Evolutionary conservation across 2,113 vertebrate genomes (phyloP).

Genomic region (Eleginops maclovinus): DNA sequence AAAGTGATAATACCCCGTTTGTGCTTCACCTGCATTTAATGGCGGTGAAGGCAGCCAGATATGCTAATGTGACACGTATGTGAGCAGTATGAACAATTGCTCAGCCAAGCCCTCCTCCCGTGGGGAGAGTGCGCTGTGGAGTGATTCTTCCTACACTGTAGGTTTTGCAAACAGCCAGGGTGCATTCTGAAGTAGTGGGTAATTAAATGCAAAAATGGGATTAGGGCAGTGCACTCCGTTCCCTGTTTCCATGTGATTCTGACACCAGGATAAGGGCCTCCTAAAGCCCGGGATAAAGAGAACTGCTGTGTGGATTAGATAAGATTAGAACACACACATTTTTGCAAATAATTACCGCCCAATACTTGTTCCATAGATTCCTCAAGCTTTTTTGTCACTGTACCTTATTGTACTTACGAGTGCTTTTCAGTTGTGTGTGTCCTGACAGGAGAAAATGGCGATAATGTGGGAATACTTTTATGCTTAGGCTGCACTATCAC

Average conservation of each 20-base stretch:
- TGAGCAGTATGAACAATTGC: slow-evolving; percentile 68
- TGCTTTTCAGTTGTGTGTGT: slow-evolving; percentile 18
- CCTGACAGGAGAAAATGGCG: slow-evolving; percentile 26
- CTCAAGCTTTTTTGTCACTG: slow-evolving; percentile 3
- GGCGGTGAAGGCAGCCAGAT: slow-evolving; percentile 73
- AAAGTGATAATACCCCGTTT: slow-evolving; percentile 70
- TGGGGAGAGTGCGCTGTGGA: slow-evolving; percentile 43
- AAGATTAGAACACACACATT: slow-evolving; percentile 53
- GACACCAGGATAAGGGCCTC: slow-evolving; percentile 31
- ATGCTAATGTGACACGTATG: slow-evolving; percentile 73
- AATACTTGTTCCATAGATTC: slow-evolving; percentile 23
- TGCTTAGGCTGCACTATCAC: slow-evolving; percentile 46
- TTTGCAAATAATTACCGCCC: slow-evolving; percentile 51
- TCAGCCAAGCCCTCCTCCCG: slow-evolving; percentile 69
- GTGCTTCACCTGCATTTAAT: slow-evolving; percentile 75
- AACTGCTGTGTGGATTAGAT: slow-evolving; percentile 54
- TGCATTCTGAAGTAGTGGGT: slow-evolving; percentile 58
- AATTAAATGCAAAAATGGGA: slow-evolving; percentile 75
- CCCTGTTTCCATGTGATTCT: slow-evolving; percentile 59
- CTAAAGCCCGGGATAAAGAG: slow-evolving; percentile 61
- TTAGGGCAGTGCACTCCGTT: slow-evolving; percentile 51
- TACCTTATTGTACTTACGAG: slow-evolving; percentile 1
- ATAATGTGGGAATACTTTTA: slow-evolving; percentile 36
- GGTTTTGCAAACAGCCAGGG: slow-evolving; percentile 45
- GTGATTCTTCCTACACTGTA: slow-evolving; percentile 40